Evolutionary conservation across 2,113 vertebrate genomes (phyloP).

Genomic region (Austrofundulus limnaeus): DNA sequence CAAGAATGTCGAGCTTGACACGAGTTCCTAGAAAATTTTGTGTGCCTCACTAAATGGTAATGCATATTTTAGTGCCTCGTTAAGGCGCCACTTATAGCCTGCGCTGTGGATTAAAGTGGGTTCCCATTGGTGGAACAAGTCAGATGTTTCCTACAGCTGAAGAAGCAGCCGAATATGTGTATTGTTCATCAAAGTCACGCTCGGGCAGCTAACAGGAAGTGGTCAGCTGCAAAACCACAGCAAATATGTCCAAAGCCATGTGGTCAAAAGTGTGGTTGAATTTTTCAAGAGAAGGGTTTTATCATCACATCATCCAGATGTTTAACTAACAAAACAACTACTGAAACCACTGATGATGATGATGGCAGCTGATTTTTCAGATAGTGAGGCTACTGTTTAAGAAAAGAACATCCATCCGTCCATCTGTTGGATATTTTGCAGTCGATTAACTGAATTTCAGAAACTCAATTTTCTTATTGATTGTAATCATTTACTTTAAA

Average conservation of each 20-base stretch:
- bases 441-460: too few relatives aligned
- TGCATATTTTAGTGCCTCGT: background rate
- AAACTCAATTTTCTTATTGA: too few relatives aligned
- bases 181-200: background rate
- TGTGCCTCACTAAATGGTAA: background rate
- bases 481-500: too few relatives aligned
- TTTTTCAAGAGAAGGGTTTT: background rate
- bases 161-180: background rate
- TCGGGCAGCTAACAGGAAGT: background rate
- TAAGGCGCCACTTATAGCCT: background rate
- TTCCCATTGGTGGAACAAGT: background rate
- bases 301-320: background rate
- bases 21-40: background rate
- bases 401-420: background rate
- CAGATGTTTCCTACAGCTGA: background rate
- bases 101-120: background rate
- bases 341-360: background rate
- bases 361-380: background rate
- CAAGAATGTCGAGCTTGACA: too few relatives aligned
- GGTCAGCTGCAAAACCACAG: background rate
- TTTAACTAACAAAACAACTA: background rate
- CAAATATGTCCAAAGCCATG: background rate
- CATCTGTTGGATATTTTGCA: too few relatives aligned
- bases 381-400: background rate
- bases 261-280: background rate